Base-by-base conservation (phyloP, 2,113 vertebrate species). In the Perccottus glenii region DNA sequence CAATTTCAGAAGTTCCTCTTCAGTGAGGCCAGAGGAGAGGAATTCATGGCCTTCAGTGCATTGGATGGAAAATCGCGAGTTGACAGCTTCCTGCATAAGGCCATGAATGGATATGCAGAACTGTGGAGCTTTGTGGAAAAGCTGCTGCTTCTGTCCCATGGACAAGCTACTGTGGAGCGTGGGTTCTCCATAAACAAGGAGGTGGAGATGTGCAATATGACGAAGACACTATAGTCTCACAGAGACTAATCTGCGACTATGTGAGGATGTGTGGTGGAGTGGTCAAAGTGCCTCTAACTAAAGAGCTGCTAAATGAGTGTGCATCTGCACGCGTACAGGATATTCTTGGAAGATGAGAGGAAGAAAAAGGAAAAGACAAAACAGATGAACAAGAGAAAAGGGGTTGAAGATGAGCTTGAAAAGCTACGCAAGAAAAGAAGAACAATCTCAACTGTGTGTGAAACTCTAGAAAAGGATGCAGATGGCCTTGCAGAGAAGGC, bases 281-380 rank as follows among this genome's bases (percentile, higher is more conserved):
- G 36, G 36, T 61, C 11, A 70, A 70, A 38, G 67, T 70, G 16
- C 27, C 58, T 42, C 46, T 70, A 15, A 70, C 67, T 5, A 70
- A 70, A 55, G 45, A 58, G 35, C 53, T 38, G 53, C 32, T 58
- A 7, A 32, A 19, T 11, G 42, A 19, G 10, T 48, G 9, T 40
- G 7, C 19, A 64, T n/a, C n/a, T 66, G 44, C 44, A 11, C 9
- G 4, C 9, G 12, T 46, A 46, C 9, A 46, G 44, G 11, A 4
- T 46, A 4, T 9, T 4, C 44, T 9, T 46, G 9, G 44, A 46
- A 11, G 12, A 4, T 12, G 47, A 65, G 3, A 9, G 38, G 11
- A 11, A 52, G 11, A 56, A 11, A 7, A 9, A 11, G 15, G 40
- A 33, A 33, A 67, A 32, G 19, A n/a, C 49, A 6, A 56, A 15